Percentiles rank a stretch among this genome's conserved stretches.
phyloP scores from a whole-genome alignment of 2,113 vertebrate species.

The Petroica traversi region DNA sequence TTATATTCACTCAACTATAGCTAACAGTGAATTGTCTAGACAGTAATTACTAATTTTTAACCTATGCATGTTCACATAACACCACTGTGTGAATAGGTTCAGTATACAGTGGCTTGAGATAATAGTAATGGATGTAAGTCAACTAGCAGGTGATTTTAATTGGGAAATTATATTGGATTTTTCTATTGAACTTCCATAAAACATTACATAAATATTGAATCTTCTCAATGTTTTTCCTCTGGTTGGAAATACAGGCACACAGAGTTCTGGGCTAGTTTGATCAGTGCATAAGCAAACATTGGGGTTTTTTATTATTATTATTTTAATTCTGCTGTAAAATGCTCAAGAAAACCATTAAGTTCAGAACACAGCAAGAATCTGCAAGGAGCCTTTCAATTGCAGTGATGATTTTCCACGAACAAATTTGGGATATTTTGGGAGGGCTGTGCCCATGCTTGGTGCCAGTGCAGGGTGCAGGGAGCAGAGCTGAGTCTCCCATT shows the following conservation, averaged over 20 bases:
- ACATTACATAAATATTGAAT: constrained; percentile 60
- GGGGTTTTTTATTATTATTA: not conserved
- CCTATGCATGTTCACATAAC: constrained; percentile 1
- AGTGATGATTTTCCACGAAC: not conserved
- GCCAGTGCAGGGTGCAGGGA: rapidly evolving
- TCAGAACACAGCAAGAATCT: not conserved
- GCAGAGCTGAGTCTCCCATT: not conserved
- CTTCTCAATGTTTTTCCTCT: constrained; percentile 1
- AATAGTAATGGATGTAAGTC: constrained; percentile 57
- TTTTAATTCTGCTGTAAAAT: not conserved
- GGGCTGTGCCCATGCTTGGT: not conserved
- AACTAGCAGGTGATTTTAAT: constrained; percentile 54
- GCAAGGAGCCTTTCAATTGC: not conserved
- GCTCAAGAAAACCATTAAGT: not conserved
- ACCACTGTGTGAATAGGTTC: constrained; percentile 1
- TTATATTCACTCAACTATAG: constrained; percentile 29
- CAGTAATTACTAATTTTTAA: constrained; percentile 64
- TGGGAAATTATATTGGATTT: constrained; percentile 65
- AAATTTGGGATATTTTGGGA: not conserved
- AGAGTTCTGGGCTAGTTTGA: constrained; percentile 10
- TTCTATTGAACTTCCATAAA: constrained; percentile 48
- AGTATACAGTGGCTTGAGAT: not conserved
- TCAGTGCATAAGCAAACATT: not conserved
- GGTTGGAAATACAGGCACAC: not conserved
- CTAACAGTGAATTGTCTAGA: constrained; percentile 65